These are phyloP conservation scores for Aphidoletes aphidimyza DNA, from an alignment of 2,888 invertebrate genomes.

Conservation along the genomic window DNA sequence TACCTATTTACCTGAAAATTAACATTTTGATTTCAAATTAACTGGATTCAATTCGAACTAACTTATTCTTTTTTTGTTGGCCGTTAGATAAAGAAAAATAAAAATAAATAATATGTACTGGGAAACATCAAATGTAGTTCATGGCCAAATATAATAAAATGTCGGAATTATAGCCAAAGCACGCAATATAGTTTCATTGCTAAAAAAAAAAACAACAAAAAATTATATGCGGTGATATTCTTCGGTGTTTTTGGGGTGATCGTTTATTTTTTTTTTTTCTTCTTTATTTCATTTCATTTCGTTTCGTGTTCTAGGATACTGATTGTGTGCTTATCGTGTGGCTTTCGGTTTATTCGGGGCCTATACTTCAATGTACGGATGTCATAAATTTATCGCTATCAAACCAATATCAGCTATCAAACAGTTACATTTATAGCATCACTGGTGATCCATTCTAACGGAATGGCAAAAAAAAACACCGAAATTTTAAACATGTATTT, in stretches of 20 bases:
- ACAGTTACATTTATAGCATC: background rate
- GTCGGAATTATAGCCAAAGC: conserved; percentile 21
- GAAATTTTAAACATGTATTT: no score
- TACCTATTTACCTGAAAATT: background rate
- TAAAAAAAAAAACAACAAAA: no score
- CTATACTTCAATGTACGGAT: background rate
- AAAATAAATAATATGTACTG: background rate
- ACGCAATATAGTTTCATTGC: conserved; percentile 8
- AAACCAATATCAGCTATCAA: conserved; percentile 8
- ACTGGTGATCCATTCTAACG: no score
- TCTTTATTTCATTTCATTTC: no score
- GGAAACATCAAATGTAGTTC: conserved; percentile 32
- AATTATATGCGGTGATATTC: background rate
- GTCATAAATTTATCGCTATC: conserved; percentile 2
- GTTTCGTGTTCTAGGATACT: background rate
- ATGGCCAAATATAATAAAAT: conserved; percentile 33
- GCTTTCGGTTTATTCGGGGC: background rate
- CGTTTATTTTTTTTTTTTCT: background rate
- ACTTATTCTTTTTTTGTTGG: background rate
- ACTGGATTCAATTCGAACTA: background rate
- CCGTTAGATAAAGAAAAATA: background rate
- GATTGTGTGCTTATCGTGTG: background rate
- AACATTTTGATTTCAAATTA: background rate
- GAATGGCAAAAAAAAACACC: no score
- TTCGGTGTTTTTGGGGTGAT: background rate